Conservation (phyloP, 2,797 vertebrate genomes). For the Odontamblyopus lacepedii region DNA sequence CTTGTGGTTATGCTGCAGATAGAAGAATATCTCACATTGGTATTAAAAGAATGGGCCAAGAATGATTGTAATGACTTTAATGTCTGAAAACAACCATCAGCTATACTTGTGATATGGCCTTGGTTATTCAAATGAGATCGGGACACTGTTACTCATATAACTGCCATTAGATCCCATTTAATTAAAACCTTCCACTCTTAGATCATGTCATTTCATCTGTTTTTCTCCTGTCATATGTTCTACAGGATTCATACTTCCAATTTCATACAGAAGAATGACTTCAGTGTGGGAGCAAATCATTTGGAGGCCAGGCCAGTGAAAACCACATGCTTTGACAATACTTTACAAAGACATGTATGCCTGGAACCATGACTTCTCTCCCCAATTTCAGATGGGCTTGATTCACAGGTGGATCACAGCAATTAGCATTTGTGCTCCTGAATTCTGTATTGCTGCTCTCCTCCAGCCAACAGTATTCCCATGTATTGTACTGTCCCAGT, state of each 20-base stretch:
- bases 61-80: constrained; percentile 9
- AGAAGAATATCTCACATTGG: constrained; percentile 10
- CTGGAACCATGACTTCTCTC: too few relatives aligned
- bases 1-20: constrained; percentile 29
- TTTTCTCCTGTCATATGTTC: not conserved
- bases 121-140: not conserved
- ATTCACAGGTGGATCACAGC: too few relatives aligned
- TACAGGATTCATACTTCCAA: not conserved
- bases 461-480: too few relatives aligned
- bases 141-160: constrained; percentile 3
- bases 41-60: constrained; percentile 20
- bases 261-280: not conserved
- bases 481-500: too few relatives aligned
- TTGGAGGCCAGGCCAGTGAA: too few relatives aligned
- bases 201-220: not conserved
- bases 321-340: too few relatives aligned
- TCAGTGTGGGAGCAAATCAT: too few relatives aligned
- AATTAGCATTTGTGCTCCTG: too few relatives aligned
- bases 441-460: too few relatives aligned
- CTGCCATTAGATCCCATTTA: not conserved
- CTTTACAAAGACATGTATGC: too few relatives aligned
- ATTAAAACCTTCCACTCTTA: not conserved
- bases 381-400: too few relatives aligned
- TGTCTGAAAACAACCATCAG: constrained; percentile 5
- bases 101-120: not conserved